phyloP scores from a whole-genome alignment of 1,140 invertebrate genomes.

The Cydia splendana region DNA sequence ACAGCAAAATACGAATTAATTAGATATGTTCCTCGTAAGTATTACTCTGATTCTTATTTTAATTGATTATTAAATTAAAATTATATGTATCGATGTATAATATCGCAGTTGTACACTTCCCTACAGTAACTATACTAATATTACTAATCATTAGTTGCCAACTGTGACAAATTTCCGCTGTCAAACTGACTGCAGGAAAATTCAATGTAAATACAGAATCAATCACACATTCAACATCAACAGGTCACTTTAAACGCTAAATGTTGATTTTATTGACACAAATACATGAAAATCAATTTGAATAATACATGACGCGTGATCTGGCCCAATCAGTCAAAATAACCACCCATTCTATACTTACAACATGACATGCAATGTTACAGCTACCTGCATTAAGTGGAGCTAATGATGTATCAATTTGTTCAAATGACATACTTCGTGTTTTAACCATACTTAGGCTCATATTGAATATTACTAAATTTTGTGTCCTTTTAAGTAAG shows the following conservation, averaged over 20 bases:
- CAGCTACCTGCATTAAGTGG: conserved; percentile 1
- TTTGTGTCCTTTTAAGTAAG: background rate
- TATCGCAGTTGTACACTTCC: too few species aligned
- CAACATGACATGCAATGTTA: conserved; percentile 3
- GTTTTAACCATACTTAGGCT: background rate
- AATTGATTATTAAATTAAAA: too few species aligned
- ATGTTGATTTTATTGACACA: conserved; percentile 12
- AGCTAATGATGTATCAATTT: conserved; percentile 15
- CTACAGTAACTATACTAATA: background rate
- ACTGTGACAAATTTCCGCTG: background rate
- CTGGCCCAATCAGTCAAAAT: conserved; percentile 14
- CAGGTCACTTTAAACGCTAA: background rate
- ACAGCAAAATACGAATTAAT: too few species aligned
- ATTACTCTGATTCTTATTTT: too few species aligned
- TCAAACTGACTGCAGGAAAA: background rate
- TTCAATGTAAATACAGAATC: background rate
- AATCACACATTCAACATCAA: background rate
- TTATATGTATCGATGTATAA: too few species aligned
- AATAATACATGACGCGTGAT: conserved; percentile 16
- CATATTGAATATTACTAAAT: background rate
- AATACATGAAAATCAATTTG: conserved; percentile 18
- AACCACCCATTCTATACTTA: background rate
- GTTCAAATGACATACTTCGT: conserved; percentile 9
- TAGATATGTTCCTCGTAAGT: too few species aligned
- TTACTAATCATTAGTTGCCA: background rate